Evolutionary conservation across 2,888 invertebrate species (phyloP), one percentile per base, ranked within the genome.

Genomic region (Drosophila stalkeri): DNA sequence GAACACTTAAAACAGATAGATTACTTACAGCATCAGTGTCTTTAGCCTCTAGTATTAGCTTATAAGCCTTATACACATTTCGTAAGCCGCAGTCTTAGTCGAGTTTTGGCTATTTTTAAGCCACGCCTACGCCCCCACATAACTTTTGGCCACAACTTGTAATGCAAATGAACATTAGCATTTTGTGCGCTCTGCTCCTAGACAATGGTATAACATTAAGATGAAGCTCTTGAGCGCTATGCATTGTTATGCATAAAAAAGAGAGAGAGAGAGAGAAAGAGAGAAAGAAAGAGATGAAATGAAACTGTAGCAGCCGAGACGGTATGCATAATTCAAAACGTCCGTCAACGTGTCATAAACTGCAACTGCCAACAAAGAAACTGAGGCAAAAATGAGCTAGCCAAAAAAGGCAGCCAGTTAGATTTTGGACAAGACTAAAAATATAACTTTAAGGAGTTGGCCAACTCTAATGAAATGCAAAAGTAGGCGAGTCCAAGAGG

Each of bases 321-420:
- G 66, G 55, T 70, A 85, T 82, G 86, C 86, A 88, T 86, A 88
- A 86, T 80, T 86, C 86, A 88, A 66, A 88, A 72, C 82, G 84
- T 86, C 82, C 82, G 81, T 82, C 88, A 78, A 84, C 77, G 75
- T 84, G 88, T 82, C 86, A 86, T 72, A 83, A 87, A 75, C 67
- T 80, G 64, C 64, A 78, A 64, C 51, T 35, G 47, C 52, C 69
- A 72, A 67, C 72, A 72, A 64, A 67, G 72, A 69, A 72, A 56
- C 72, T 60, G 44, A 51, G 77, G 69, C 49, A 64, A 73, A 83
- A 83, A 76, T 85, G 79, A 79, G 82, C 79, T 75, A 64, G 20
- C 67, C 66, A 54, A 68, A 75, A 75, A 80, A 64, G 52, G 46
- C 46, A 77, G 69, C 65, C 44, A 62, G 63, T 47, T 51, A 47